Base-by-base conservation (phyloP, 2,888 invertebrate genomes). In the Tachina lurida region DNA sequence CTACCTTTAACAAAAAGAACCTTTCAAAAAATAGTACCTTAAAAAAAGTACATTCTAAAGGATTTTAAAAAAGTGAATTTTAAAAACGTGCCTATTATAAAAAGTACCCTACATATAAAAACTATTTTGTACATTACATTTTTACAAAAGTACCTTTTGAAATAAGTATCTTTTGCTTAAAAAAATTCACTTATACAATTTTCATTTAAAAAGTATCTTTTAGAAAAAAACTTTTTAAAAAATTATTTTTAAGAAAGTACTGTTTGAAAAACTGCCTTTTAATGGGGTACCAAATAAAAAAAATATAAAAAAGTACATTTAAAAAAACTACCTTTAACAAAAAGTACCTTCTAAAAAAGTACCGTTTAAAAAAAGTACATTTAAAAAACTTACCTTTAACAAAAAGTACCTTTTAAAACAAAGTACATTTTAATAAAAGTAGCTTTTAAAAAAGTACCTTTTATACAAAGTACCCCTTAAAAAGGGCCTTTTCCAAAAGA, bases 381-480 rank as follows among this genome's bases (percentile, higher is more conserved):
- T 22, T 22, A 3, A 22, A 2, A 22, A 22, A 22, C 22, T 22
- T 22, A 58, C 13, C 9, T 19, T 39, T 39, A 1, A 54, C 12
- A 54, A 58, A 2, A 58, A 58, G 58, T 58, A 13, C 15, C 15
- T 13, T 63, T 63, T 43, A n/a, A n/a, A 10, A 41, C 2, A 22
- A 22, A 22, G 22, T 22, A 3, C 1, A 22, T 22, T 22, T 22
- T 22, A 41, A 15, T 15, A 43, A 1, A 63, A 43, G 22, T 22
- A 43, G 5, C 10, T 45, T n/a, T 63, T 63, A 43, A 63, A 63
- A 17, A 54, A 54, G 17, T n/a, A 63, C 10, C 43, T 43, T 63
- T n/a, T n/a, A 41, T 4, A 22, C 1, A 22, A 22, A 2, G n/a
- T n/a, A n/a, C n/a, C n/a, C n/a, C n/a, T n/a, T n/a, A n/a, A n/a